Conservation (phyloP, 1,140 invertebrate genomes). For the Asbolus verrucosus region DNA sequence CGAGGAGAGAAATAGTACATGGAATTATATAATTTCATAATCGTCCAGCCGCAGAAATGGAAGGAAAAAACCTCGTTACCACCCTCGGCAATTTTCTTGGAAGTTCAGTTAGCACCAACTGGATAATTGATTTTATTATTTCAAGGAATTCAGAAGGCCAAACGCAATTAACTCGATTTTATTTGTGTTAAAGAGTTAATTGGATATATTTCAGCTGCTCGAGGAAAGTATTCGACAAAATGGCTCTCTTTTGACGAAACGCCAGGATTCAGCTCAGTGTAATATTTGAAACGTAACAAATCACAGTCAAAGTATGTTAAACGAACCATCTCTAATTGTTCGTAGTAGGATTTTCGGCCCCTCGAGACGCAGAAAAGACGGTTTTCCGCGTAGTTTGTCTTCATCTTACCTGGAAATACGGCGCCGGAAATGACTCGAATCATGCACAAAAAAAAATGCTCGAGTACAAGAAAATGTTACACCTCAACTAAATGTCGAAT, state of each 20-base stretch:
- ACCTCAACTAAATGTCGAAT: conserved; percentile 21
- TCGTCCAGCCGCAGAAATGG: not conserved
- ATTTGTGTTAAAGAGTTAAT: not conserved
- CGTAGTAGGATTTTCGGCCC: not conserved
- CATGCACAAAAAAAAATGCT: not conserved
- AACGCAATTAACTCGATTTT: conserved; percentile 1
- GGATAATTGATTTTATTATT: conserved; percentile 31
- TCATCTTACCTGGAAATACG: conserved; percentile 12
- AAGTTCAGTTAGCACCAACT: not conserved
- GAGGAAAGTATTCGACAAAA: too few relatives aligned
- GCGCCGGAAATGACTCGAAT: not conserved
- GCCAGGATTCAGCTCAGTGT: too few relatives aligned
- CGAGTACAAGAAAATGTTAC: not conserved
- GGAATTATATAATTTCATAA: conserved; percentile 27
- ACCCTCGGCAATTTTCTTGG: conserved; percentile 10
- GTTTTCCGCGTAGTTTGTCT: conserved; percentile 12
- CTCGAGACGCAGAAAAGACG: not conserved
- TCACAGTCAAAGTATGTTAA: conserved; percentile 20
- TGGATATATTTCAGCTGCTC: too few relatives aligned
- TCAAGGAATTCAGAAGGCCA: not conserved
- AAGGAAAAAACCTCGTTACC: not conserved
- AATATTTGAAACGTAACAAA: conserved; percentile 2
- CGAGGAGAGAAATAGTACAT: conserved; percentile 20
- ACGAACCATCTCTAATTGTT: conserved; percentile 36
- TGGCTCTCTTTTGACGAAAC: too few relatives aligned